Evolutionary conservation across 2,888 invertebrate genomes (phyloP), one percentile per base, ranked within the genome.

Genomic region (Tyria jacobaeae): DNA sequence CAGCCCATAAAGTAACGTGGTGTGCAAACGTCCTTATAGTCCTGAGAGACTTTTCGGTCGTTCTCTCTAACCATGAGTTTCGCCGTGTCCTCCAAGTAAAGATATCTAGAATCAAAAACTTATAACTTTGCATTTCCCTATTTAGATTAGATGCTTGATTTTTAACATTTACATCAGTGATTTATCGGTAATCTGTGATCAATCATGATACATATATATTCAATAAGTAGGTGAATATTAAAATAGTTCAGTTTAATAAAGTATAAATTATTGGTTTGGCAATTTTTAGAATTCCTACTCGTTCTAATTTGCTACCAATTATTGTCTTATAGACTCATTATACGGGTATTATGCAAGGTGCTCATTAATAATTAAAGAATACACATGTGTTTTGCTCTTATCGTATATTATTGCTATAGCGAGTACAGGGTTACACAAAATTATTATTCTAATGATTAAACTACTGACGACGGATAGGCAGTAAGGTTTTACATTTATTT

Each of bases 331-430:
- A 41, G 50, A 17, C 50, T 51, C 21, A 39, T 41, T 57, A 56
- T 12, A 7, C 21, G 37, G 21, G 44, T 31, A n/a, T 34, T 37
- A 44, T 54, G 39, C 48, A 24, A 35, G 24, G 27, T 39, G 17
- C n/a, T 21, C 24, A 56, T 60, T 50, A 60, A 60, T 60, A 55
- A 50, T 48, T 41, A 27, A 35, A 25, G 21, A 44, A 41, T 34
- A 41, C 27, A 44, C 35, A 34, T 14, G 35, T 10, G 35, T 4
- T 54, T 21, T 35, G 35, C 15, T 17, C 21, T 0, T 7, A 25
- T 1, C 9, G 6, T 41, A n/a, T 5, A 47, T 48, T 35, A 10
- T 60, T 10, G 17, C 41, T 9, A 3, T 41, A 7, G 41, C 41
- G 9, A 17, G 17, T 41, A 17, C 9, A 17, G 10, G 17, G 17